Percentiles rank a stretch among this genome's conserved stretches.
Conservation (phyloP, 2,797 vertebrate genomes). For the Acipenser ruthenus region DNA sequence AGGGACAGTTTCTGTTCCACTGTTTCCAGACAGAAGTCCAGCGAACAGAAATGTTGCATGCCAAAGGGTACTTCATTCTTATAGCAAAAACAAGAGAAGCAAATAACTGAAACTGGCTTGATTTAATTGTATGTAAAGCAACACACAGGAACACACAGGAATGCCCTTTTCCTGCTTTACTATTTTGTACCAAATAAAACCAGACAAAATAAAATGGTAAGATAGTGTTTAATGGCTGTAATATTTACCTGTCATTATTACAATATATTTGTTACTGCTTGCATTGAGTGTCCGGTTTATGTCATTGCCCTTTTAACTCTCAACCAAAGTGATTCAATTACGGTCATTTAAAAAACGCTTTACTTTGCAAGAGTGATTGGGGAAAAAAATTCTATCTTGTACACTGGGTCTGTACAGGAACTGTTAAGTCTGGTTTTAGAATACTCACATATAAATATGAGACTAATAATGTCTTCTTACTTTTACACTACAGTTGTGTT, state of each 20-base stretch:
- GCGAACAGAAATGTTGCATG: constrained; percentile 64
- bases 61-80: neutral
- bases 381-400: too few relatives aligned
- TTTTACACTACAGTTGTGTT: too few relatives aligned
- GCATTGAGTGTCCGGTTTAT: too few relatives aligned
- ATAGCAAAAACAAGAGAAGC: constrained; percentile 30
- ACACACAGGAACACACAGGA: too few relatives aligned
- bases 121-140: neutral
- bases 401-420: constrained; percentile 1
- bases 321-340: too few relatives aligned
- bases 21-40: neutral
- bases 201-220: neutral
- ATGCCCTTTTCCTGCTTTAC: neutral
- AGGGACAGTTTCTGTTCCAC: too few relatives aligned
- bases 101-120: neutral
- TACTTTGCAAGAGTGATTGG: too few relatives aligned
- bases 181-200: neutral
- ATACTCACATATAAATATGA: neutral
- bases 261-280: too few relatives aligned
- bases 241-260: neutral
- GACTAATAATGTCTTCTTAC: neutral
- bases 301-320: too few relatives aligned
- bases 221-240: neutral
- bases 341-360: too few relatives aligned
- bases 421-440: constrained; percentile 2